Base-by-base conservation (phyloP, 2,888 invertebrate genomes). In the Lasioglossum vierecki region DNA sequence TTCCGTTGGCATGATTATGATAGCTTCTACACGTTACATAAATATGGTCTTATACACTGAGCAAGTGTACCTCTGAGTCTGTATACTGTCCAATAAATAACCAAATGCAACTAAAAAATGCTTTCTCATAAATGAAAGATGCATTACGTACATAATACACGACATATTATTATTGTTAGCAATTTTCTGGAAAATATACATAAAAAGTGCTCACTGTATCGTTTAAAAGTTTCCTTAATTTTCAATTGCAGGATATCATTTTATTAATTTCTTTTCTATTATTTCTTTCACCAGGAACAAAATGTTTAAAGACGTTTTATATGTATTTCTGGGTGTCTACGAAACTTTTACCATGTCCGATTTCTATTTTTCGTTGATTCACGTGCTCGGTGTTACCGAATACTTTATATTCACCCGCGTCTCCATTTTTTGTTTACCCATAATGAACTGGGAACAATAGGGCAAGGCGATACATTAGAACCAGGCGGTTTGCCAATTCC, bases 361-460 rank as follows among this genome's bases (percentile, higher is more conserved):
- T 49, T 53, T 30, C 6, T 49, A 73, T 35, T 53, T 41, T 30
- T 41, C 41, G 53, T 53, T n/a, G 13, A 3, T 26, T 11, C 22
- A 1, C 35, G 18, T 35, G 9, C 44, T 9, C 30, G n/a, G 41
- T 30, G 30, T 57, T 57, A 44, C 22, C 30, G 30, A 39, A 35
- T 30, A 30, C 18, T 49, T 11, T n/a, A 22, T 39, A 57, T n/a
- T 35, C 53, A 15, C 3, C n/a, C 4, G 9, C 18, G 5, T n/a
- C 71, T 11, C 18, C 72, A 46, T 66, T 68, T 80, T 76, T 68
- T 81, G 86, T 79, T 85, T 86, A 85, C 60, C 30, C 53, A 9
- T 78, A 85, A 85, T 72, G 85, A 84, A n/a, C 74, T 30, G 78
- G 76, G 46, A 81, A 86, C 86, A 86, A 86, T 86, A 73, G 81